phyloP scores from a whole-genome alignment of 2,888 invertebrate genomes.

The Ectemnius continuus region DNA sequence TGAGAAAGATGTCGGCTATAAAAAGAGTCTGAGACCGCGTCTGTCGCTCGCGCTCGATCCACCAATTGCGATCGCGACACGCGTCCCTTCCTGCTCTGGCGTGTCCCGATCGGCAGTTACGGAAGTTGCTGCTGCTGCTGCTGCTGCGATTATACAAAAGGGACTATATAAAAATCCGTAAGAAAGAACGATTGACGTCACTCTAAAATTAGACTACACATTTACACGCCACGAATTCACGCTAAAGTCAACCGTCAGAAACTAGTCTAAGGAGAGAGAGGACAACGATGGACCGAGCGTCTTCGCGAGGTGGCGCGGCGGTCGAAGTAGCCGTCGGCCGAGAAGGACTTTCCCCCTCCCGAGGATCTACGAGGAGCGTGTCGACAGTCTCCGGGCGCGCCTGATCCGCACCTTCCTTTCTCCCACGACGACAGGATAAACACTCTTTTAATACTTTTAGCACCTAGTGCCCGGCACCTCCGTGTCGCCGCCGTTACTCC shows the following conservation, averaged over 20 bases:
- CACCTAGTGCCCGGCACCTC: slow-evolving; percentile 67
- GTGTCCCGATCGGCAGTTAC: slow-evolving; percentile 32
- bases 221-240: slow-evolving; percentile 51
- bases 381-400: slow-evolving; percentile 55
- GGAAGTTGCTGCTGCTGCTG: slow-evolving; percentile 32
- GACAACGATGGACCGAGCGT: slow-evolving; percentile 34
- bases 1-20: slow-evolving; percentile 7
- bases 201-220: slow-evolving; percentile 53
- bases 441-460: slow-evolving; percentile 69
- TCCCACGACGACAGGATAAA: slow-evolving; percentile 61
- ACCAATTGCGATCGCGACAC: slow-evolving; percentile 25
- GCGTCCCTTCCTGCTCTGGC: slow-evolving; percentile 11
- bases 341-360: background rate
- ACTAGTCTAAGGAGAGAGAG: slow-evolving; percentile 51
- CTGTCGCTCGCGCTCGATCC: slow-evolving; percentile 27
- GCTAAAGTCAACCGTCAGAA: slow-evolving; percentile 44
- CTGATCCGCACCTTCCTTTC: slow-evolving; percentile 59
- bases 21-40: background rate
- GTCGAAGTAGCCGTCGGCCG: slow-evolving; percentile 20
- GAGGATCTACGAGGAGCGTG: slow-evolving; percentile 39
- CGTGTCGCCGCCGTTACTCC: slow-evolving; percentile 57
- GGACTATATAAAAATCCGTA: slow-evolving; percentile 58
- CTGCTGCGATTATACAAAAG: slow-evolving; percentile 51
- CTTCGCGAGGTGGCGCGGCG: background rate
- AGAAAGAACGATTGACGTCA: slow-evolving; percentile 54